These are phyloP conservation scores for Parasteatoda tepidariorum DNA, from an alignment of 1,140 invertebrate species.

Conservation along the genomic window DNA sequence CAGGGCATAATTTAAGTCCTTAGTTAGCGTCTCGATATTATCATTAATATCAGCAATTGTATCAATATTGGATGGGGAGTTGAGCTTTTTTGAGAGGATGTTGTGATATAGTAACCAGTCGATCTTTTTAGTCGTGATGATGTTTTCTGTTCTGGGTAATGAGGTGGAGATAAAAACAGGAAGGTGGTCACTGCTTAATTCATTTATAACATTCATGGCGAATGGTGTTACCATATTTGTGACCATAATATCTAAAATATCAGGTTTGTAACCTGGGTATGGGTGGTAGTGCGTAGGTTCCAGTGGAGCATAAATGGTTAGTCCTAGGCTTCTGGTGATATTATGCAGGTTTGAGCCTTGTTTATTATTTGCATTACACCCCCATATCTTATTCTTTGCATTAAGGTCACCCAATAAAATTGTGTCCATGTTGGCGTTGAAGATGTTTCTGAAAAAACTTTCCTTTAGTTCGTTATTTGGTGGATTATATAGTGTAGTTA, in stretches of 20 bases:
- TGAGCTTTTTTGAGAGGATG: too few relatives aligned
- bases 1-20: too few relatives aligned
- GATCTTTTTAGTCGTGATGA: background rate
- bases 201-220: background rate
- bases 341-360: background rate
- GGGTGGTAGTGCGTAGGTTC: background rate
- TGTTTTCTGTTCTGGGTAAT: background rate
- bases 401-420: too few relatives aligned
- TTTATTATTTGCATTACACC: background rate
- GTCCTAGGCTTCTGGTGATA: background rate
- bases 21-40: too few relatives aligned
- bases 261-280: background rate
- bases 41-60: too few relatives aligned
- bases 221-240: background rate
- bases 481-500: background rate
- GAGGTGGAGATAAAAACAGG: background rate
- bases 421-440: too few relatives aligned
- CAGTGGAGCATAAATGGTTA: background rate
- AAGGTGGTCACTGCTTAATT: background rate
- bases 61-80: too few relatives aligned
- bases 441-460: too few relatives aligned
- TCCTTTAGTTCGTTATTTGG: too few relatives aligned
- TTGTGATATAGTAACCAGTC: background rate
- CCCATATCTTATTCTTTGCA: too few relatives aligned
- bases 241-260: background rate